A percentile compares a stretch with the other conserved stretches of the same genome.
Evolutionary conservation across 1,140 invertebrate species (phyloP).

Genomic region (Alviniconcha marisindica): DNA sequence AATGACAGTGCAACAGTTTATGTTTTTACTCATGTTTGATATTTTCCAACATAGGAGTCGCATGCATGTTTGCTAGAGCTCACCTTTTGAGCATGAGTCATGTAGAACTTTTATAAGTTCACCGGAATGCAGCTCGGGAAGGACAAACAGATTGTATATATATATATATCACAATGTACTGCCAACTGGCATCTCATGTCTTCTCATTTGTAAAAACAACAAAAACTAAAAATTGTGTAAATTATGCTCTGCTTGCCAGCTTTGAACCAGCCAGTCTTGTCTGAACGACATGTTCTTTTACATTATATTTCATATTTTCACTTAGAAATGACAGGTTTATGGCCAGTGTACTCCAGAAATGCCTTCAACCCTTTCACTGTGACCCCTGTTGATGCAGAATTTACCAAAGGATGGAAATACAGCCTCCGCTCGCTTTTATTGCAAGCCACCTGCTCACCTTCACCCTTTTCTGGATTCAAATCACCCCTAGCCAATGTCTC

Average conservation of each 20-base stretch:
- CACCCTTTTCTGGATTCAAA: background rate
- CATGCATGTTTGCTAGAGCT: no score
- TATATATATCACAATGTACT: no score
- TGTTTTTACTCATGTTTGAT: no score
- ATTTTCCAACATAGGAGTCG: no score
- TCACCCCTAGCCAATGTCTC: background rate
- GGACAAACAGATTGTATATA: no score
- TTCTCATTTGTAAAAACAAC: background rate
- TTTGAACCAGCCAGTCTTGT: background rate
- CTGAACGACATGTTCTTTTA: background rate
- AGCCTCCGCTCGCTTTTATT: conserved; percentile 45
- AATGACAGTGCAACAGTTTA: no score
- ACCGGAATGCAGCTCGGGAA: no score
- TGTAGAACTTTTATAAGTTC: no score
- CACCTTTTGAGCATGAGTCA: no score
- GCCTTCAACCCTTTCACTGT: conserved; percentile 62
- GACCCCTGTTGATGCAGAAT: conserved; percentile 69
- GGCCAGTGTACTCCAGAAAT: conserved; percentile 67
- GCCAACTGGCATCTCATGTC: no score
- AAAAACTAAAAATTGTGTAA: background rate
- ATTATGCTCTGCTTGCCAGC: background rate
- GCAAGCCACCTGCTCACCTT: background rate
- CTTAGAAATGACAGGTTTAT: conserved; percentile 58
- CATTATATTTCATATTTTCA: background rate
- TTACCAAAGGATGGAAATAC: conserved; percentile 75